Base-by-base conservation (phyloP, 2,888 invertebrate genomes). In the Aethes cnicana region DNA sequence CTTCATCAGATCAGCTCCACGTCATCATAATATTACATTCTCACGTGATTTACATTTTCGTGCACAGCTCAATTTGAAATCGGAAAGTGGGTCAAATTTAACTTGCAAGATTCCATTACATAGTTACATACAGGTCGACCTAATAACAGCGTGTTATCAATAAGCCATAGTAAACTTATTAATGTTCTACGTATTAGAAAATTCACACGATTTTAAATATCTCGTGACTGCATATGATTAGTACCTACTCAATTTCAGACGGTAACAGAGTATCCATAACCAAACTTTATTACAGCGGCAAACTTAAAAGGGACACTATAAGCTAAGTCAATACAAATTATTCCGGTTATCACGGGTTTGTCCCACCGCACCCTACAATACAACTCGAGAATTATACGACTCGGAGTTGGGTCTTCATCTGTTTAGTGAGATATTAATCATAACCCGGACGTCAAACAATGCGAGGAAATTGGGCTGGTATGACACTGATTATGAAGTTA, bases 351-450 rank as follows among this genome's bases (percentile, higher is more conserved):
- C 56, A 56, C 17, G 26, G 17, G 46, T 47, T 50, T 47, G 26
- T 42, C 26, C 43, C 16, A 17, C 39, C 37, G 20, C 25, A 23
- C 30, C 12, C 18, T 18, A 49, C 37, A 48, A 56, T 50, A 37
- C 35, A 20, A 30, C 20, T 28, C 39, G 8, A 17, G 6, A 47
- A 47, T 43, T 36, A 46, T 25, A 47, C 21, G 37, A 47, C 37
- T 37, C 11, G 11, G 21, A 21, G 36, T 47, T 42, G 47, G 47
- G 37, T 42, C 42, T 43, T 52, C 47, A 47, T 49, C 54, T 54
- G 49, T 59, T 52, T 52, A 52, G 32, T 47, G 30, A 52, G 54
- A 60, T 57, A 59, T 60, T 60, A 59, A 59, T 59, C 59, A 59
- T 56, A 50, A 9, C 48, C 47, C 28, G 23, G 36, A 35, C 36